These are phyloP conservation scores for Seladonia tumulorum DNA, from an alignment of 2,888 invertebrate genomes.

Conservation along the genomic window DNA sequence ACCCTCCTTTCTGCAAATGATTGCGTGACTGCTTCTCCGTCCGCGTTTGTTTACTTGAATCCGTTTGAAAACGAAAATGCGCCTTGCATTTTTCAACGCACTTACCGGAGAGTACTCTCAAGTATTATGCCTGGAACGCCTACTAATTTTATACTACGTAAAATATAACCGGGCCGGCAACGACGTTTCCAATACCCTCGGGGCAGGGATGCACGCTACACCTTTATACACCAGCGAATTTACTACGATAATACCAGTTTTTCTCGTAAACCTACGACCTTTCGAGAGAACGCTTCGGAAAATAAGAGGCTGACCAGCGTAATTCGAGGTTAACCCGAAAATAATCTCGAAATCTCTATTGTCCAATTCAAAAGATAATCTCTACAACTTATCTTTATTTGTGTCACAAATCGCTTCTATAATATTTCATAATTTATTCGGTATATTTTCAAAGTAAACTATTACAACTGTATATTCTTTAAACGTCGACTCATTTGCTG, in stretches of 20 bases:
- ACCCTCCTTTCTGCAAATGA: not conserved
- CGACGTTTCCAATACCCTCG: constrained; percentile 68
- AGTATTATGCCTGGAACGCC: constrained; percentile 57
- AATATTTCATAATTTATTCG: not conserved
- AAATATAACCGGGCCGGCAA: constrained; percentile 62
- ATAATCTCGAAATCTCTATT: not conserved
- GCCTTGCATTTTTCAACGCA: constrained; percentile 70
- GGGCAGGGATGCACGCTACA: constrained; percentile 50
- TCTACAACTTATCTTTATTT: no score
- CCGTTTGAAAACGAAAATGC: constrained; percentile 55
- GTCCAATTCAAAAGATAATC: not conserved
- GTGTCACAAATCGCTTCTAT: no score
- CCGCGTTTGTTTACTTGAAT: constrained; percentile 5
- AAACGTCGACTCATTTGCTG: not conserved
- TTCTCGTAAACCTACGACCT: constrained; percentile 50
- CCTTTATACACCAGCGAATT: constrained; percentile 56
- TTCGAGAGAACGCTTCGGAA: constrained; percentile 18
- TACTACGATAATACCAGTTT: constrained; percentile 58
- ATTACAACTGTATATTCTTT: not conserved
- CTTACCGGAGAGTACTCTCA: constrained; percentile 69
- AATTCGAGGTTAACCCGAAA: not conserved
- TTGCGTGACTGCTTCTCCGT: not conserved
- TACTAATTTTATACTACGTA: constrained; percentile 64
- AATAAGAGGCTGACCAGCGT: constrained; percentile 28
- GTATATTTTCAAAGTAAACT: not conserved